Evolutionary conservation across 1,140 invertebrate species (phyloP), one percentile per base, ranked within the genome.

Genomic region (Drosophila pruinosa): DNA sequence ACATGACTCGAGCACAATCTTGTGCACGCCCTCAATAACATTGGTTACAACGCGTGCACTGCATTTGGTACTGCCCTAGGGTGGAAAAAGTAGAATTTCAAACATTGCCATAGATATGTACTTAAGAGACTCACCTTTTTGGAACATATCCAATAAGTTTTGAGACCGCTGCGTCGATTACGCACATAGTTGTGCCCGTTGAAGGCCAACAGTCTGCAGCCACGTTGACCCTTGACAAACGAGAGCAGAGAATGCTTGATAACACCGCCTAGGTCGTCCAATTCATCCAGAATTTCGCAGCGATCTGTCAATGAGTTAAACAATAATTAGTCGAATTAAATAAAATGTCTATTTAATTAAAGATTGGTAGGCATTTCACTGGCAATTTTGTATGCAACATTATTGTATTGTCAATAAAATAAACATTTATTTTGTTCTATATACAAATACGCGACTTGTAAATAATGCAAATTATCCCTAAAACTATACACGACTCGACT

Each of bases 121-220:
- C n/a, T n/a, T n/a, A n/a, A n/a, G n/a, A n/a, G 2, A 68, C 62
- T 67, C n/a, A 91, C 90, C 79, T 90, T 91, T 41, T 91, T 91
- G 5, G 89, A 86, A 50, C 89, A 91, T 56, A 91, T 91, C 90
- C 89, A 91, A 57, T 91, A 91, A 2, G 86, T 91, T 41, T 90
- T 91, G 1, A 85, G 58, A 3, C 81, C 88, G 15, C 79, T 89
- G 17, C 78, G 69, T 39, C 91, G 71, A 68, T 91, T 91, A 28
- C 78, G 68, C 2, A 91, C 90, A 62, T 89, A 91, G 59, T 75
- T 82, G 52, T 82, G 78, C 0, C 86, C 89, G 22, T 81, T 85
- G 4, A 81, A 89, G 6, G 75, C 71, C 48, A 91, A 38, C 10
- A 91, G 43, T 2, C 76, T 82, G 59, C 90, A 90, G 12, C 90